These are phyloP conservation scores for Leptinotarsa texana DNA, from an alignment of 1,140 invertebrate genomes.

Conservation along the genomic window DNA sequence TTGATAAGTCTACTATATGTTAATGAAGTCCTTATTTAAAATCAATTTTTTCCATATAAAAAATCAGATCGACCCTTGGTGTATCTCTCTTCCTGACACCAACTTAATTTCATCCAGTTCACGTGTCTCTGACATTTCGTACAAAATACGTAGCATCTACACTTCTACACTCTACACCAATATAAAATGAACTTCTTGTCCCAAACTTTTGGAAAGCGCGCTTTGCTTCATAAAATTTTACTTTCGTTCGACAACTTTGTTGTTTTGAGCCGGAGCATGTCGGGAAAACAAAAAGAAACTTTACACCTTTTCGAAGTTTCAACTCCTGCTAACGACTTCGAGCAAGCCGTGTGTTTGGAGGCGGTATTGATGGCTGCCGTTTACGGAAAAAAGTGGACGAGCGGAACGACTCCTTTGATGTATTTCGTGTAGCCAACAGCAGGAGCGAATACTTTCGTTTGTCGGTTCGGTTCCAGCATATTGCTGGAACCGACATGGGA, in stretches of 20 bases:
- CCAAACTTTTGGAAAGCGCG: neutral
- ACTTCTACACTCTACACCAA: neutral
- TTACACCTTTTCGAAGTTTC: constrained; percentile 19
- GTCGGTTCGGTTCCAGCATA: no score
- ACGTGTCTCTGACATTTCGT: no score
- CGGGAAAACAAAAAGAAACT: neutral
- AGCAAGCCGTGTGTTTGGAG: constrained; percentile 15
- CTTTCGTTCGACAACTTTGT: neutral
- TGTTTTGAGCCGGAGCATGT: constrained; percentile 2
- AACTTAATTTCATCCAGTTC: no score
- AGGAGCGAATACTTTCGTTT: no score
- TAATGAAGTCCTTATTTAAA: no score
- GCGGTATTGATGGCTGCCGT: neutral
- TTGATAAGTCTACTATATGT: no score
- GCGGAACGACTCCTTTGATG: neutral
- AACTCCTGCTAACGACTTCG: constrained; percentile 15
- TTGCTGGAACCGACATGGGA: no score
- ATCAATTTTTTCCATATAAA: no score
- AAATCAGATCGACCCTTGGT: no score
- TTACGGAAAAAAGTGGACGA: neutral
- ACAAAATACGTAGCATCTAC: no score
- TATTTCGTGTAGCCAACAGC: neutral
- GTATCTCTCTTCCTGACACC: no score
- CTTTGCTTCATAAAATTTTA: constrained; percentile 4
- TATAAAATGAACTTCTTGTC: neutral